Evolutionary conservation across 2,888 invertebrate species (phyloP).

Genomic region (Apocheima hispidaria): DNA sequence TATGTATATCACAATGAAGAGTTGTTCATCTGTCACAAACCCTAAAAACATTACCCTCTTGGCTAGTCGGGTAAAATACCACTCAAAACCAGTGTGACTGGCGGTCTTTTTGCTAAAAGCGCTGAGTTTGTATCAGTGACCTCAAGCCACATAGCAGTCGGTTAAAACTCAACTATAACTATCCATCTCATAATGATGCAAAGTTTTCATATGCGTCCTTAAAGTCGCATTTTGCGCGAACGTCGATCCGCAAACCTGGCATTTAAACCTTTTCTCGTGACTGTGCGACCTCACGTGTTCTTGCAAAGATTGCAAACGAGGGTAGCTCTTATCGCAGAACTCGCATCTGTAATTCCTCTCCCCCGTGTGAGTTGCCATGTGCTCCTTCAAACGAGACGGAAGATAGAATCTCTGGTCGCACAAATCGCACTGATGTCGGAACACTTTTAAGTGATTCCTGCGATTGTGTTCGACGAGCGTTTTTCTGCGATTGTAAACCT

Average conservation of each 20-base stretch:
- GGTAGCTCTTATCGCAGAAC: conserved; percentile 76
- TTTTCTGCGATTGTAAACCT: conserved; percentile 74
- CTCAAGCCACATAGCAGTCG: too few relatives aligned
- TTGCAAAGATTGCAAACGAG: conserved; percentile 70
- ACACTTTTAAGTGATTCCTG: conserved; percentile 70
- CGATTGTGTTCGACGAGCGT: conserved; percentile 74
- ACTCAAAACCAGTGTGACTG: too few relatives aligned
- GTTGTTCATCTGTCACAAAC: too few relatives aligned
- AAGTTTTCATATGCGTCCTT: conserved; percentile 84
- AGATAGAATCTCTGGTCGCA: conserved; percentile 84
- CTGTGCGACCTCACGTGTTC: conserved; percentile 86
- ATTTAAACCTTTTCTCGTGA: conserved; percentile 82
- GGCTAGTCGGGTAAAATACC: too few relatives aligned
- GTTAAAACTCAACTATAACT: conserved; percentile 26
- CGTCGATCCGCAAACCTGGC: conserved; percentile 79
- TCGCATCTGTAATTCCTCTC: conserved; percentile 77
- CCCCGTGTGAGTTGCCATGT: conserved; percentile 77
- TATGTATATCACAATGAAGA: too few relatives aligned
- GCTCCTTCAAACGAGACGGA: conserved; percentile 74
- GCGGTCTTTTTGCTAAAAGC: too few relatives aligned
- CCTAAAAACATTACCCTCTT: too few relatives aligned
- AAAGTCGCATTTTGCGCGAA: conserved; percentile 86
- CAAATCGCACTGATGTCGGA: conserved; percentile 81
- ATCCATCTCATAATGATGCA: conserved; percentile 59
- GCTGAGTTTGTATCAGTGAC: too few relatives aligned